Evolutionary conservation across 1,140 invertebrate genomes (phyloP), one percentile per base, ranked within the genome.

Genomic region (Drosophila orosa): DNA sequence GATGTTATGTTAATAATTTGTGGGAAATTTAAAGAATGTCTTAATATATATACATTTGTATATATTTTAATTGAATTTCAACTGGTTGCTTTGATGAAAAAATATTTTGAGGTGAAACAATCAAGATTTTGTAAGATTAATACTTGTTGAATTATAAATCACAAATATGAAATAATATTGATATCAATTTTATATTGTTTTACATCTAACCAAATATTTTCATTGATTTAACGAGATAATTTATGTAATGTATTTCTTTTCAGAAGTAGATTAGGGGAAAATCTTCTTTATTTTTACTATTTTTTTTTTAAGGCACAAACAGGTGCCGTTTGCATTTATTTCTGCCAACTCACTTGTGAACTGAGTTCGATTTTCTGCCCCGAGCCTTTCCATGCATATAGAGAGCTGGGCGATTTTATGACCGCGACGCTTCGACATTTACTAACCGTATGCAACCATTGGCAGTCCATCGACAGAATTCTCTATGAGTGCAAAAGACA

Each of bases 381-480:
- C 62, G 62, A 37, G 33, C 22, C 24, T 67, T 33, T 45, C 33
- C 39, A 56, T 60, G 31, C 39, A 52, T 61, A 47, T 42, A 31
- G 57, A n/a, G 17, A 47, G 25, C 25, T 48, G 15, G 10, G 13
- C 69, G 78, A 73, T 77, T 86, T 80, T 61, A 73, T 78, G 77
- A 47, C 55, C 83, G 67, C 83, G 83, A 87, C 83, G 83, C 62
- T 77, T 74, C 56, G 47, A 45, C 79, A 86, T 86, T 87, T 76
- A 86, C 83, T 87, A 81, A 85, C 66, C 72, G 40, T 40, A 37
- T 58, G 29, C 17, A 19, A 52, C 27, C 39, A 40, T 35, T 55
- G 63, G n/a, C 45, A 68, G 44, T 61, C 75, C 58, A 74, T 54
- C 40, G 40, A 31, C 69, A 24, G 12, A 44, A 65, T 74, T 71